These are phyloP conservation scores for Synergus gifuensis DNA, from an alignment of 2,888 invertebrate species.

Conservation along the genomic window DNA sequence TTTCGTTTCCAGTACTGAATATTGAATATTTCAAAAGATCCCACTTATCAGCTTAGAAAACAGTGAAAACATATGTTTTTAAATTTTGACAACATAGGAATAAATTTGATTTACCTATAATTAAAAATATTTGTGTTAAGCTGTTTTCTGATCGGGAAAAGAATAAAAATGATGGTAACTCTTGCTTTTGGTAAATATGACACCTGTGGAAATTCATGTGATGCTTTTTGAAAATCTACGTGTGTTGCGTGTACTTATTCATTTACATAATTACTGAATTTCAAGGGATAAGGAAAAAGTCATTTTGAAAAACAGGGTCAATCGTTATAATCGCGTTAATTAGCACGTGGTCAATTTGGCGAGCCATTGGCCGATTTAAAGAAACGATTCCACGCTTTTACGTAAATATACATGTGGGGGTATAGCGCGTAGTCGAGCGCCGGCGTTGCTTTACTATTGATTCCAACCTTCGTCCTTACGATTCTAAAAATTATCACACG, in stretches of 20 bases:
- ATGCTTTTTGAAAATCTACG: not conserved
- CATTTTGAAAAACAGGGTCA: not conserved
- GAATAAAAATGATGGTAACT: too few species aligned
- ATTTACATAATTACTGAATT: not conserved
- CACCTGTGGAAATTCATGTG: not conserved
- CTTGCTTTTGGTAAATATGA: too few species aligned
- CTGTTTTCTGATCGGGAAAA: too few species aligned
- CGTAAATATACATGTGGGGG: conserved; percentile 50
- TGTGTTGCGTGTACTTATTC: too few species aligned
- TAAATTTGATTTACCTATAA: too few species aligned
- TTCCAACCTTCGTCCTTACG: conserved; percentile 68
- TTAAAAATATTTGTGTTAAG: too few species aligned
- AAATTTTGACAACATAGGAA: too few species aligned
- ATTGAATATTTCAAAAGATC: too few species aligned
- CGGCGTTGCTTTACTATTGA: conserved; percentile 70
- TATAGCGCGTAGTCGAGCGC: conserved; percentile 49
- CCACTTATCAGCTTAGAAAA: too few species aligned
- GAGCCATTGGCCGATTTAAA: conserved; percentile 22
- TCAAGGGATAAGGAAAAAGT: not conserved
- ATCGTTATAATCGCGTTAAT: not conserved
- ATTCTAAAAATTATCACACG: conserved; percentile 56
- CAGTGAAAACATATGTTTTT: too few species aligned
- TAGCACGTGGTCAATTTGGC: not conserved
- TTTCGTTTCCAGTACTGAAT: too few species aligned
- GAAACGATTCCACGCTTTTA: conserved; percentile 54